Base-by-base conservation (phyloP, 1,140 invertebrate genomes). In the Watersipora subatra region DNA sequence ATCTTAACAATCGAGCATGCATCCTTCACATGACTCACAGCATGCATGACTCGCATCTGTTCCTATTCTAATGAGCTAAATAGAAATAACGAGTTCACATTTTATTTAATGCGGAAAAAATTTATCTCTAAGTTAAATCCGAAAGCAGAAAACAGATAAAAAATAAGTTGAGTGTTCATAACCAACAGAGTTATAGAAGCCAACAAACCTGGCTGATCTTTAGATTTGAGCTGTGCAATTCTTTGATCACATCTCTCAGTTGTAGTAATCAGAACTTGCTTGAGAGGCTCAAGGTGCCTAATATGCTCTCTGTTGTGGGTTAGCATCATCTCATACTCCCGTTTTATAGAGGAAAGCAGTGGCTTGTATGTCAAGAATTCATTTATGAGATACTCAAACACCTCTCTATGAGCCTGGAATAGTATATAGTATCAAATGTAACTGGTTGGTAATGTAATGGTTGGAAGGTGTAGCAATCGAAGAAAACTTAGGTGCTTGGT, bases 281-380 rank as follows among this genome's bases (percentile, higher is more conserved):
- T 46, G 34, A 46, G 70, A 61, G 78, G 78, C 68, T 80, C 76
- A 27, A 80, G 69, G 28, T 77, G 72, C 30, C 76, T 64, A 17
- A 80, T 76, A 29, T 77, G 73, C 57, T 80, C 74, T 64, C 77
- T 68, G 67, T 78, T 78, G 63, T 72, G 67, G 1, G 77, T 71
- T 62, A 80, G 64, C 75, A 79, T 79, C 74, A 80, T 76, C 62
- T 80, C 79, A 71, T 80, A 80, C 66, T 80, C 77, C 71, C 79
- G 79, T 67, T 80, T 80, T 29, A 80, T 76, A 20, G 75, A 70
- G 29, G 79, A 74, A 26, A 80, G 66, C 3, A 80, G 57, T 46
- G 77, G 77, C 46, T 76, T 77, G 69, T 80, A 80, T 12, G 78
- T 80, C 64, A 76, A 79, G 63, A 80, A 80, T 68, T 80, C 76